phyloP scores from a whole-genome alignment of 2,888 invertebrate genomes.

The Adineta ricciae region DNA sequence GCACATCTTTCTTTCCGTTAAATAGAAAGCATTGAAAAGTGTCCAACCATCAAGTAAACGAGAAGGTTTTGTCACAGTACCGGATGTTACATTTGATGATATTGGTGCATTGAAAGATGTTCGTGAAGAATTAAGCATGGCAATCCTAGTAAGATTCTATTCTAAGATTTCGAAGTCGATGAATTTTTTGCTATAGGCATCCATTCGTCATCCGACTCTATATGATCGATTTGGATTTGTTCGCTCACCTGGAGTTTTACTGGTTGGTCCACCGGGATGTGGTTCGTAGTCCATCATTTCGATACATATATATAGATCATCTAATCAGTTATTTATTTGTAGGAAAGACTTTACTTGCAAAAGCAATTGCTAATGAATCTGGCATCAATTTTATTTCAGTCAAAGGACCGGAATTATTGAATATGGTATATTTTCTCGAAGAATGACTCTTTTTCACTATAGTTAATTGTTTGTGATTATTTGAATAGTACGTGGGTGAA shows the following conservation, averaged over 20 bases:
- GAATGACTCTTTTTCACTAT: neutral
- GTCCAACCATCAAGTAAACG: constrained; percentile 85
- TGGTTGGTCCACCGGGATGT: constrained; percentile 53
- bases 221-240: constrained; percentile 67
- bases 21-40: constrained; percentile 38
- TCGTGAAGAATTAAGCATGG: constrained; percentile 74
- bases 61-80: constrained; percentile 89
- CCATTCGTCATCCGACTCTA: constrained; percentile 73
- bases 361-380: constrained; percentile 62
- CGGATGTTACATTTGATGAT: constrained; percentile 91
- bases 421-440: neutral
- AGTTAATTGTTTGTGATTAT: constrained; percentile 67
- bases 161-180: neutral
- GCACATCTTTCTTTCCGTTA: neutral
- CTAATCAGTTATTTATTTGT: too few species aligned
- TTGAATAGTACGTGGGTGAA: constrained; percentile 95
- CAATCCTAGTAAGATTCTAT: constrained; percentile 63
- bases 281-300: neutral
- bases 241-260: constrained; percentile 56
- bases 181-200: constrained; percentile 58
- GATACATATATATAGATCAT: too few species aligned
- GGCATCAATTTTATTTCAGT: constrained; percentile 74
- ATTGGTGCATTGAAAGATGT: constrained; percentile 80
- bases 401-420: constrained; percentile 55
- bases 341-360: constrained; percentile 36